Evolutionary conservation across 1,140 invertebrate genomes (phyloP).

Genomic region (Procambarus virginalis): DNA sequence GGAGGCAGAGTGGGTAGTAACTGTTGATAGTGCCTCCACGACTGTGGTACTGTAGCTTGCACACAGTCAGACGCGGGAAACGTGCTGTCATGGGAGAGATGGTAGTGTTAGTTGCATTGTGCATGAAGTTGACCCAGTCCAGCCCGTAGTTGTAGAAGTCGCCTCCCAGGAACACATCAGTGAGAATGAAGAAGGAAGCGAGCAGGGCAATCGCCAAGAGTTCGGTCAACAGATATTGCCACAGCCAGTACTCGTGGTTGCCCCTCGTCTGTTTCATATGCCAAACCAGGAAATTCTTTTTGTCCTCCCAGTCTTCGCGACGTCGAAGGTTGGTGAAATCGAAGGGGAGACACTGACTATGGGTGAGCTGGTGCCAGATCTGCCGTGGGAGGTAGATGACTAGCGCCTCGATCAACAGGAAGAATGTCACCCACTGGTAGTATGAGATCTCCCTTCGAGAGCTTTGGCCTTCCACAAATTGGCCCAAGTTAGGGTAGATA

Average conservation of each 20-base stretch:
- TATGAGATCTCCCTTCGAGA: constrained; percentile 70
- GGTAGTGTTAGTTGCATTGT: constrained; percentile 69
- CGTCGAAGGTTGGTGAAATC: constrained; percentile 70
- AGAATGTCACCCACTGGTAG: constrained; percentile 70
- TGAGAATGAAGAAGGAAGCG: constrained; percentile 70
- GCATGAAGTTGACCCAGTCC: constrained; percentile 71
- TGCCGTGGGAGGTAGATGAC: constrained; percentile 69
- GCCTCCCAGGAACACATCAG: constrained; percentile 70
- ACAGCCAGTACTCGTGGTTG: constrained; percentile 70
- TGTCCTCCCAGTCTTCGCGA: constrained; percentile 70
- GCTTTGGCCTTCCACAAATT: constrained; percentile 69
- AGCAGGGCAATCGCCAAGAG: constrained; percentile 67
- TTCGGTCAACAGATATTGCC: constrained; percentile 69
- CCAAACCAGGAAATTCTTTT: constrained; percentile 70
- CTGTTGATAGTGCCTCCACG: constrained; percentile 70
- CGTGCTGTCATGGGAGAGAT: constrained; percentile 70
- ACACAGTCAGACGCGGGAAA: constrained; percentile 69
- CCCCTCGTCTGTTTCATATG: constrained; percentile 70
- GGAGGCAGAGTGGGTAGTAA: constrained; percentile 70
- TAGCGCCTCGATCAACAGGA: constrained; percentile 69
- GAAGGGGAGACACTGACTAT: constrained; percentile 70
- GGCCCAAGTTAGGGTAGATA: constrained; percentile 70
- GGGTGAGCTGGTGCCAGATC: constrained; percentile 70
- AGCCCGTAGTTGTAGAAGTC: constrained; percentile 70
- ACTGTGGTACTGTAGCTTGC: constrained; percentile 70